phyloP scores from a whole-genome alignment of 2,113 vertebrate species.

The Artemisiospiza belli region DNA sequence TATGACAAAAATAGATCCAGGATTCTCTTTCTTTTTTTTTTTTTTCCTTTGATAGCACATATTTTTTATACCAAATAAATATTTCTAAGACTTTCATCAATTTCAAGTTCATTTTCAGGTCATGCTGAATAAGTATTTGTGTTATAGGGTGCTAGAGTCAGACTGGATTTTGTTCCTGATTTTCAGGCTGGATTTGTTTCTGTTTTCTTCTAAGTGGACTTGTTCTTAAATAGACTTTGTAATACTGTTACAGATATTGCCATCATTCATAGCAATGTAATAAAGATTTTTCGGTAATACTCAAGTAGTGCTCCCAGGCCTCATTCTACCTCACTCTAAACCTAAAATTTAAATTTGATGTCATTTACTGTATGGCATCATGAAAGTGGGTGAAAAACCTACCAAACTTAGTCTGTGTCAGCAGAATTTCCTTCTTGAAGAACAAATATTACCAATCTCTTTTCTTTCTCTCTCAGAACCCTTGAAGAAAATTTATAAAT shows the following conservation, averaged over 20 bases:
- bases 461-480: neutral
- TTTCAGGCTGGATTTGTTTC: neutral
- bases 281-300: neutral
- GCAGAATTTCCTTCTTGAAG: rapidly evolving
- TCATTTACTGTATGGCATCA: neutral
- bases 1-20: neutral
- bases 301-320: neutral
- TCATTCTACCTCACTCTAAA: neutral
- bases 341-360: neutral
- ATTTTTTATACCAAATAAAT: neutral
- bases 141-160: neutral
- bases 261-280: neutral
- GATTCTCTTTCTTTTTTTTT: neutral
- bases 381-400: neutral
- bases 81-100: neutral
- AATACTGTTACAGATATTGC: neutral
- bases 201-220: neutral
- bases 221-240: neutral
- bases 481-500: neutral
- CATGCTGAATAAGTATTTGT: neutral
- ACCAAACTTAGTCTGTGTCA: rapidly evolving
- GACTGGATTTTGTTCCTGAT: neutral
- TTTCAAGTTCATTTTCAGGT: neutral
- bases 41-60: neutral
- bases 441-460: neutral